Base-by-base conservation (phyloP, 1,140 invertebrate genomes). In the Lordiphosa mommai region DNA sequence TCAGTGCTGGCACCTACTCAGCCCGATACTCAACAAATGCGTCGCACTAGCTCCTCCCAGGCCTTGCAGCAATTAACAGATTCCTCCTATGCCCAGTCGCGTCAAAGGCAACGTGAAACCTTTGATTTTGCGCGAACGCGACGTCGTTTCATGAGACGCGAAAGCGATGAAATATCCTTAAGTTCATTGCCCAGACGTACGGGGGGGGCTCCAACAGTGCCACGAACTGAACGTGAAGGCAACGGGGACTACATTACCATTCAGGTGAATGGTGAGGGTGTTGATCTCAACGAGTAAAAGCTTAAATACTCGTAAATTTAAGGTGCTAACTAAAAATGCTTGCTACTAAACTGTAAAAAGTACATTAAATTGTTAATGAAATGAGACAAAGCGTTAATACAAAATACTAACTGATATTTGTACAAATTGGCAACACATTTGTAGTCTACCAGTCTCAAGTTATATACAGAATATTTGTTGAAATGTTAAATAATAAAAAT, bases 251-350 rank as follows among this genome's bases (percentile, higher is more conserved):
- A 67, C 13, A 76, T 87, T 4, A 76, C 65, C 29, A 87, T 87
- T 8, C 85, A 87, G 50, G 44, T 87, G n/a, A 87, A 87, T 40
- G 85, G 85, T 0, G 68, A 86, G 27, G 85, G 85, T 12, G 65
- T 87, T 7, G 50, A 87, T 34, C 52, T 82, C 14, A 72, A 76
- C n/a, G 58, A 84, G n/a, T 82, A 46, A 67, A 27, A n/a, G 13
- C 12, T 40, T 30, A 4, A 3, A 47, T 9, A 10, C 36, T 30
- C 40, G 9, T 40, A 33, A 32, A 40, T 40, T 46, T 65, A 44
- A 27, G 23, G 23, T 27, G 23, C 23, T 27, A 27, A 7, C 23
- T 2, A 6, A 27, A 27, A 2, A 27, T 7, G 23, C 23, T 27
- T 6, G 23, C 23, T 27, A 7, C 6, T 27, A 4, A 27, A 10